Percentiles rank a stretch among this genome's conserved stretches.
Evolutionary conservation across 2,797 vertebrate genomes (phyloP).

Genomic region (Sebastes matsubarae): DNA sequence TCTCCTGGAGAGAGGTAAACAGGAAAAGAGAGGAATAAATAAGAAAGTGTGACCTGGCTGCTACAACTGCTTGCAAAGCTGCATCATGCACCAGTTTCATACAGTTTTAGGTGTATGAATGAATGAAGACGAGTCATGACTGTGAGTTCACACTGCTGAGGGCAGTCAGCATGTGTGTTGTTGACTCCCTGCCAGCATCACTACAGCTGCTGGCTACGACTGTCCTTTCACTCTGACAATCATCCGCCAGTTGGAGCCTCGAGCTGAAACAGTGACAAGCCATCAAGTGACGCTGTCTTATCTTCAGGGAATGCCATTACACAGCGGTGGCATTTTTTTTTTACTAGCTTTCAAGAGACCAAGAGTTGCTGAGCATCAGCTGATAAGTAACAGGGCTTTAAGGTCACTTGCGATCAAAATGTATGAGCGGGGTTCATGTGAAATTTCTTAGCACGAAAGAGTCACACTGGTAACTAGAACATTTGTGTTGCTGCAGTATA

Average conservation of each 20-base stretch:
- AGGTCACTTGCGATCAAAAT: neutral
- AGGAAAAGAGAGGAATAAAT: neutral
- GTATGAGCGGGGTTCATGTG: neutral
- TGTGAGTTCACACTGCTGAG: neutral
- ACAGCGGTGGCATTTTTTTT: neutral
- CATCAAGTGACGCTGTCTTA: neutral
- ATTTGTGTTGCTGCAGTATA: neutral
- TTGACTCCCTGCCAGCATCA: slow-evolving; percentile 8
- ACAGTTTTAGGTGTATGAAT: neutral
- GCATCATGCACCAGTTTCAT: neutral
- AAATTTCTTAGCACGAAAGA: neutral
- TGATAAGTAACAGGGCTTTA: neutral
- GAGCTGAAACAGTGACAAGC: neutral
- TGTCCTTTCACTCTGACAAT: slow-evolving; percentile 36
- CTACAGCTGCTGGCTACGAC: neutral
- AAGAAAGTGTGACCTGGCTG: neutral
- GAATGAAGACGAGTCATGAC: neutral
- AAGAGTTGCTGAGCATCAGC: slow-evolving; percentile 3
- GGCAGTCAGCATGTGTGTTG: slow-evolving; percentile 9
- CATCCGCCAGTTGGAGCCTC: neutral
- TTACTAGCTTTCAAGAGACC: neutral
- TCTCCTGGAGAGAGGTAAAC: slow-evolving; percentile 82
- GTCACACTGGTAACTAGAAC: neutral
- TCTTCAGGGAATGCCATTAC: neutral
- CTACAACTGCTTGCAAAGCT: neutral